Percentiles rank a stretch among this genome's conserved stretches.
Conservation (phyloP, 2,888 invertebrate species). For the Hylaea fasciaria region DNA sequence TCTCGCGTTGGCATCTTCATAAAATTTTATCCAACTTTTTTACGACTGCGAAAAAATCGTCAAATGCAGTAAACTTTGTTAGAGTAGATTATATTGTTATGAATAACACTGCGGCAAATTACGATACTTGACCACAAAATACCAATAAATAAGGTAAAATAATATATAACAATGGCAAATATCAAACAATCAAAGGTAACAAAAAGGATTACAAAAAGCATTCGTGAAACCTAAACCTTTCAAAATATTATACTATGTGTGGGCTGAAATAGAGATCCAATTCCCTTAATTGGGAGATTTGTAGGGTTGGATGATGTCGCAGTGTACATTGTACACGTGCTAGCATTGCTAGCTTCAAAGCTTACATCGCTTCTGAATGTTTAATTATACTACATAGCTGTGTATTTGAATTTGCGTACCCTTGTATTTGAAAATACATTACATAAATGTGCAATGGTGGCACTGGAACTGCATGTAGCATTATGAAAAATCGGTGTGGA, state of each 20-base stretch:
- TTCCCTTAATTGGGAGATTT: conserved; percentile 21
- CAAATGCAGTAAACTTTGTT: conserved; percentile 33
- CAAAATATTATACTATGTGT: too few relatives aligned
- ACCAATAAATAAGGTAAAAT: too few relatives aligned
- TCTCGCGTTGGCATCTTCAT: conserved; percentile 40
- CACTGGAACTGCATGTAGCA: too few relatives aligned
- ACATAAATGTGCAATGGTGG: too few relatives aligned
- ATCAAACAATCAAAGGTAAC: too few relatives aligned
- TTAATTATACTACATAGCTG: conserved; percentile 8
- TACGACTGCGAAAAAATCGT: conserved; percentile 33
- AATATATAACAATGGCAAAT: too few relatives aligned
- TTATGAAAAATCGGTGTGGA: too few relatives aligned
- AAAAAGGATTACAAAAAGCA: too few relatives aligned
- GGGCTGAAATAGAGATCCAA: conserved; percentile 1
- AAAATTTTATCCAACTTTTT: conserved; percentile 41
- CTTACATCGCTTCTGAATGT: conserved; percentile 6
- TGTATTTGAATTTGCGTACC: not conserved
- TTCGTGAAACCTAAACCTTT: too few relatives aligned
- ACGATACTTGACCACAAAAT: too few relatives aligned
- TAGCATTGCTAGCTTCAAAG: conserved; percentile 9
- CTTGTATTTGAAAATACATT: too few relatives aligned
- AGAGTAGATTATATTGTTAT: not conserved
- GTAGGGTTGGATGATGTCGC: conserved; percentile 10
- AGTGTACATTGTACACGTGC: conserved; percentile 4
- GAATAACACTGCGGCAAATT: too few relatives aligned